Evolutionary conservation across 2,113 vertebrate species (phyloP), one percentile per base, ranked within the genome.

Genomic region (Azemiops feae): DNA sequence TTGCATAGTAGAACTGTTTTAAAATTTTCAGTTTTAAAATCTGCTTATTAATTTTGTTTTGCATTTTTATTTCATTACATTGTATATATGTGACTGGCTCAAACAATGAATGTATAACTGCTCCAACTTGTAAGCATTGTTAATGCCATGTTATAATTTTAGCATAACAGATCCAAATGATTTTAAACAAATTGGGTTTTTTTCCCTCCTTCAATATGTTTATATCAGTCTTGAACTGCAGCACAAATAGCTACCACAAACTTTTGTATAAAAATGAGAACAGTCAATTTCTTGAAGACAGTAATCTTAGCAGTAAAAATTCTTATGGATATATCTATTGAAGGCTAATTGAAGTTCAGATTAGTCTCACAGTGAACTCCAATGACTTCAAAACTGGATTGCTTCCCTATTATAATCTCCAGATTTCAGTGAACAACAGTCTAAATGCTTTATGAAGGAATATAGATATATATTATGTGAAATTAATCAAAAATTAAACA

Each of bases 301-400:
- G 30, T 86, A 90, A 90, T 93, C 88, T 93, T 93, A 43, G 54
- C 54, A 86, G 30, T 60, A 86, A 93, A 93, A 54, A 90, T 81
- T 60, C 74, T 89, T 86, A 86, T 87, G 39, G 74, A 90, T 90
- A 60, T 55, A 60, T n/a, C 74, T 86, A 86, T 12, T 93, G 92
- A 90, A 93, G 85, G 50, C 54, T 90, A 74, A 89, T 60, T 90
- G 54, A 90, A 86, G 88, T 60, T 93, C 52, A 90, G 88, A 87
- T 90, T 93, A 93, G 54, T 90, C 74, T 52, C 45, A 60, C 45
- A 5, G 88, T 90, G 92, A 64, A 93, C 30, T 93, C 86, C 11
- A 93, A 93, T 60, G 22, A 93, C 69, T 85, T 18, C 85, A 89
- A 90, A 14, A 34, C 47, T 53, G 58, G 91, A 88, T 92, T 88